phyloP scores from a whole-genome alignment of 2,888 invertebrate genomes.

The Teinopalpus imperialis region DNA sequence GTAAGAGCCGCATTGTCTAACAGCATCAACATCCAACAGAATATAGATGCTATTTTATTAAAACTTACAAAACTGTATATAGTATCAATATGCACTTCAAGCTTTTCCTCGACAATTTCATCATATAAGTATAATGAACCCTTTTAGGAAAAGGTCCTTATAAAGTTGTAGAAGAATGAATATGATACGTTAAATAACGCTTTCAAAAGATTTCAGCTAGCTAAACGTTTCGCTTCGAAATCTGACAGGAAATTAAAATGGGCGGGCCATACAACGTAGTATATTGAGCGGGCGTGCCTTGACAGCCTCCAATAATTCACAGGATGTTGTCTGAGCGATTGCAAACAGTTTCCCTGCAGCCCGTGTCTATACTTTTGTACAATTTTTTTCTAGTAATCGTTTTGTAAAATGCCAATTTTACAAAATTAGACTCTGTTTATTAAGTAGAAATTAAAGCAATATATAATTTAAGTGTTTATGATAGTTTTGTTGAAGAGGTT shows the following conservation, averaged over 20 bases:
- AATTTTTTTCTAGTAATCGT: no score
- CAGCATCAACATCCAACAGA: no score
- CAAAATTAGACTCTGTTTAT: no score
- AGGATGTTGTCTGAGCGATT: slow-evolving; percentile 51
- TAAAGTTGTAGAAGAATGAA: not conserved
- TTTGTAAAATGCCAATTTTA: no score
- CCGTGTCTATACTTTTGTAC: not conserved
- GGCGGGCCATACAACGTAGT: slow-evolving; percentile 61
- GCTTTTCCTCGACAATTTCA: no score
- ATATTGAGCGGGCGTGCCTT: slow-evolving; percentile 59
- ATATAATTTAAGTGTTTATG: no score
- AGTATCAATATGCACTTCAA: no score
- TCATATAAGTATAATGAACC: slow-evolving; percentile 1
- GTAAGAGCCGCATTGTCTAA: no score
- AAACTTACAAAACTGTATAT: no score
- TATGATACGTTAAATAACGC: slow-evolving; percentile 14
- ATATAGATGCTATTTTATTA: no score
- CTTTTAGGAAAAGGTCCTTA: not conserved
- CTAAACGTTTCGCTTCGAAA: slow-evolving; percentile 46
- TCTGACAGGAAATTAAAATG: slow-evolving; percentile 75
- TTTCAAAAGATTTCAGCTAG: slow-evolving; percentile 26
- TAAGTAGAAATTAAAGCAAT: no score
- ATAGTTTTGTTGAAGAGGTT: no score
- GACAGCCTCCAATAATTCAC: slow-evolving; percentile 57
- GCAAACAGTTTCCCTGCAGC: slow-evolving; percentile 20